Evolutionary conservation across 2,888 invertebrate species (phyloP).

Genomic region (Tupiocoris notatus): DNA sequence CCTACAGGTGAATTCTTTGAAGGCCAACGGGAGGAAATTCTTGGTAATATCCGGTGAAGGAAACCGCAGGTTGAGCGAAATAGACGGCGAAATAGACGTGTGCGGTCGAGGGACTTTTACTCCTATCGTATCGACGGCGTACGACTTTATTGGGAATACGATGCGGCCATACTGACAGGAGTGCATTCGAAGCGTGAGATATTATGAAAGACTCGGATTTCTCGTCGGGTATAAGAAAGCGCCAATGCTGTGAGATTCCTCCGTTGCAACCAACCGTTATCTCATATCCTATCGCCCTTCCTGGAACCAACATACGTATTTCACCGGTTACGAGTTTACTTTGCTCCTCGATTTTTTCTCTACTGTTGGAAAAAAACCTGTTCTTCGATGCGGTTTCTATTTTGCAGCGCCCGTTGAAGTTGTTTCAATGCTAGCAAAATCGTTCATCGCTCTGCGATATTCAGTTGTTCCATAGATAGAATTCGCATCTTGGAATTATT

Average conservation of each 20-base stretch:
- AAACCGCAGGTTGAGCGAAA: neutral
- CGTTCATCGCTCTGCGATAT: too few species aligned
- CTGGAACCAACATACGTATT: neutral
- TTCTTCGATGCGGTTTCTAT: neutral
- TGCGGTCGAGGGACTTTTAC: too few species aligned
- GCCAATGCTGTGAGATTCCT: slow-evolving; percentile 1
- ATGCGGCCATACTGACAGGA: neutral
- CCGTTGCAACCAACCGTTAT: neutral
- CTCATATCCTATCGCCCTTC: neutral
- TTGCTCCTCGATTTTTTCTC: neutral
- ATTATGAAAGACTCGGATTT: slow-evolving; percentile 12
- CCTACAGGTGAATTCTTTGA: too few species aligned
- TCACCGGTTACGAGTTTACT: neutral
- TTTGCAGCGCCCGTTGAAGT: too few species aligned
- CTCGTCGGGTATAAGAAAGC: neutral
- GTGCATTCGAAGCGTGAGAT: neutral
- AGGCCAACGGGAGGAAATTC: too few species aligned
- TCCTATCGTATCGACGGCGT: slow-evolving; percentile 15
- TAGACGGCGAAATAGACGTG: too few species aligned
- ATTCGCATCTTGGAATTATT: too few species aligned
- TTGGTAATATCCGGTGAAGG: neutral
- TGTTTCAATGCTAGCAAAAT: too few species aligned
- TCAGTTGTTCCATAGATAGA: too few species aligned
- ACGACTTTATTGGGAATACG: slow-evolving; percentile 10
- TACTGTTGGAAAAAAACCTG: neutral